A percentile compares a stretch with the other conserved stretches of the same genome.
phyloP scores from a whole-genome alignment of 2,113 vertebrate species.

The Propithecus coquereli region DNA sequence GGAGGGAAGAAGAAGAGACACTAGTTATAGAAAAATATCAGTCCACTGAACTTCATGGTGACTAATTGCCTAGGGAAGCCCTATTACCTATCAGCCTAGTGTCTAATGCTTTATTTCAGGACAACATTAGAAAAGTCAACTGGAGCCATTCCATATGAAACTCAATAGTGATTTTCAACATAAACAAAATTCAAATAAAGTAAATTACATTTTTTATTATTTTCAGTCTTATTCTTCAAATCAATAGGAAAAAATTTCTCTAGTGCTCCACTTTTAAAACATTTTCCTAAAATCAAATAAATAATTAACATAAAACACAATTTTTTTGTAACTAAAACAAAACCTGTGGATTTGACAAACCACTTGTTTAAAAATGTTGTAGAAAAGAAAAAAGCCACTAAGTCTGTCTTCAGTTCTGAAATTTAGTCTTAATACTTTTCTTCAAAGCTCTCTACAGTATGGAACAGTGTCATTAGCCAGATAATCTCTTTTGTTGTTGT shows the following conservation, averaged over 20 bases:
- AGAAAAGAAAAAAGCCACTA: not conserved
- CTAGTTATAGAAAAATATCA: not conserved
- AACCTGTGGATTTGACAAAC: not conserved
- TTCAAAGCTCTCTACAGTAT: not conserved
- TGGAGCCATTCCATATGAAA: not conserved
- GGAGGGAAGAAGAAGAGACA: not conserved
- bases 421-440: not conserved
- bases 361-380: not conserved
- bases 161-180: not conserved
- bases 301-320: slow-evolving; percentile 14
- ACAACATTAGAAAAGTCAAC: not conserved
- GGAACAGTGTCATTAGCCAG: not conserved
- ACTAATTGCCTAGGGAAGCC: not conserved
- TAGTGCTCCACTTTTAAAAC: not conserved
- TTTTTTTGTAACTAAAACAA: not conserved
- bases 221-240: slow-evolving; percentile 33
- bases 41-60: not conserved
- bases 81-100: not conserved
- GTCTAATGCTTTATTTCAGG: not conserved
- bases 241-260: not conserved
- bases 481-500: not conserved
- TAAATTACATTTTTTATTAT: not conserved
- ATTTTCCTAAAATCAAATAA: slow-evolving; percentile 26
- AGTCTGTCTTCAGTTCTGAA: not conserved
- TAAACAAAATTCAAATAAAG: not conserved